These are phyloP conservation scores for Brachyptera risi DNA, from an alignment of 2,888 invertebrate species.

Conservation along the genomic window DNA sequence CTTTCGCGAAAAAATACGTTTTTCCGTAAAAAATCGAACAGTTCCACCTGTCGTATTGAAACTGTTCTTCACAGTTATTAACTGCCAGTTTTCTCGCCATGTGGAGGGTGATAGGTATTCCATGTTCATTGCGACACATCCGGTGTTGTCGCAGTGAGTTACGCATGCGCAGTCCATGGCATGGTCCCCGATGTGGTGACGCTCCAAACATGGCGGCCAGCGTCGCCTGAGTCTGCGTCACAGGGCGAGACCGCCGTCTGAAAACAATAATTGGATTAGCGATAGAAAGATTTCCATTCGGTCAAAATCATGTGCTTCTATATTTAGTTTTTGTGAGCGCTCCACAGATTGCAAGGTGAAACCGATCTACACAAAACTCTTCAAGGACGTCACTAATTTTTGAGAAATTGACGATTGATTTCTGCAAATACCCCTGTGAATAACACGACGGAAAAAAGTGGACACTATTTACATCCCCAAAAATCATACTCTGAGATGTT, in stretches of 20 bases:
- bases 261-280: neutral
- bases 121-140: slow-evolving; percentile 54
- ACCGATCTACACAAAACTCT: no score
- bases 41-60: slow-evolving; percentile 68
- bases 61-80: slow-evolving; percentile 58
- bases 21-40: slow-evolving; percentile 57
- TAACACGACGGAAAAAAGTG: no score
- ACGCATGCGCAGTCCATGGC: slow-evolving; percentile 42
- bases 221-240: slow-evolving; percentile 14
- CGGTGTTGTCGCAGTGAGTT: slow-evolving; percentile 45
- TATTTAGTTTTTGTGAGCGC: no score
- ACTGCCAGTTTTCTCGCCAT: slow-evolving; percentile 58
- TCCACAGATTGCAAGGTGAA: no score
- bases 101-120: slow-evolving; percentile 51
- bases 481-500: no score
- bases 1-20: slow-evolving; percentile 50
- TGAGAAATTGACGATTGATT: no score
- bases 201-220: slow-evolving; percentile 21
- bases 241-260: neutral
- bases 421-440: no score
- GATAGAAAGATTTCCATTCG: no score
- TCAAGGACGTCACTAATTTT: no score
- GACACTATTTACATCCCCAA: no score
- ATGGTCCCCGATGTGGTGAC: neutral
- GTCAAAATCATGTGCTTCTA: no score